Base-by-base conservation (phyloP, 2,888 invertebrate species). In the Mythimna loreyi region DNA sequence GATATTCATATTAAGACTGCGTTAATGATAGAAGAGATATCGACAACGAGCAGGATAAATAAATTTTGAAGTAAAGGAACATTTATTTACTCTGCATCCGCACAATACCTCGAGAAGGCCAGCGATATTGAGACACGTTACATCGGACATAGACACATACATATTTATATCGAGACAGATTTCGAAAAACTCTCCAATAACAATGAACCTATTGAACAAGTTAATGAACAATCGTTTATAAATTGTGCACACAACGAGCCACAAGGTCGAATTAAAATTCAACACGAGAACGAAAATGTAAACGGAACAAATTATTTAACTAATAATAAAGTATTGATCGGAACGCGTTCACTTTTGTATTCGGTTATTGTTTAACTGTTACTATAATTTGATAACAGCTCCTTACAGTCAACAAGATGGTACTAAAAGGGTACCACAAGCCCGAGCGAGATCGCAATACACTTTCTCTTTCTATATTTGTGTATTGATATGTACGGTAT, bases 91-190 rank as follows among this genome's bases (percentile, higher is more conserved):
- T 80, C 72, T 85, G 78, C 81, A 83, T 83, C 86, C 87, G 79
- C 90, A 90, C 71, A 90, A 81, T 85, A 90, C 85, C 83, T 89
- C 78, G 73, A 90, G 78, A 71, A 89, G 59, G 59, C 82, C 81
- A 40, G 83, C 81, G 16, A 86, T 63, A 72, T 78, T 86, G 28
- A 85, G 64, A 78, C 91, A 88, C 52, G 81, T 75, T 47, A 81
- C 72, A 67, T 87, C 80, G 7, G 84, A 78, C 49, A 82, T 73
- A 8, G 78, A 69, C 71, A 84, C 81, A 67, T 85, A 86, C 87
- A 87, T 90, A 57, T 68, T 55, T 55, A 64, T 70, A 25, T 25
- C 23, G 25, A 64, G 52, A 57, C 47, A 69, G 65, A 62, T 59
- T 63, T 56, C 25, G 30, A 67, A 56, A 80, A 78, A 67, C 59